Conservation (phyloP, 2,113 vertebrate genomes). For the Emydura subglobosa region DNA sequence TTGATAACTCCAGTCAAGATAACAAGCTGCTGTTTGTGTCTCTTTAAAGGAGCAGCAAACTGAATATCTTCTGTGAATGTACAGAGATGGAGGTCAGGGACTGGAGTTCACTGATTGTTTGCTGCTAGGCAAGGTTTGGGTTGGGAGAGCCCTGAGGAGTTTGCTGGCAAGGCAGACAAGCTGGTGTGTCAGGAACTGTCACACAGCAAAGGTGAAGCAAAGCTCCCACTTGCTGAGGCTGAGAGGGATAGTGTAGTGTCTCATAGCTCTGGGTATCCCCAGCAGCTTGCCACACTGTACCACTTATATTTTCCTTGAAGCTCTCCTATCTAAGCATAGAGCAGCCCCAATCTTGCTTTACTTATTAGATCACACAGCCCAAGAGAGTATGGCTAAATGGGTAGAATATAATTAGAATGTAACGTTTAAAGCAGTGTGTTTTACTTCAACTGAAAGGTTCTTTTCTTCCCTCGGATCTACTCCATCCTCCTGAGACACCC, state of each 20-base stretch:
- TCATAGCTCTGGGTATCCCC: background rate
- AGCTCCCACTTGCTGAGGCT: too few relatives aligned
- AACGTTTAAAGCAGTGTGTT: background rate
- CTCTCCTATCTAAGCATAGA: background rate
- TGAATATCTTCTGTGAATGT: too few relatives aligned
- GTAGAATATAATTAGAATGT: background rate
- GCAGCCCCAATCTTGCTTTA: background rate
- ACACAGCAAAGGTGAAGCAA: too few relatives aligned
- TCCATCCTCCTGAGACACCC: background rate
- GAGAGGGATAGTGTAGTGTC: background rate
- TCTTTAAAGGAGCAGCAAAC: too few relatives aligned
- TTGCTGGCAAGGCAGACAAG: background rate
- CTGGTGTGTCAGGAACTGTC: background rate
- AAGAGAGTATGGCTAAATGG: background rate
- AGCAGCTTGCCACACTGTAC: background rate
- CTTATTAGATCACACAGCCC: background rate
- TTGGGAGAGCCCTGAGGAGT: background rate
- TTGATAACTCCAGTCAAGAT: background rate
- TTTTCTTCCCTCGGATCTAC: background rate
- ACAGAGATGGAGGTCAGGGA: too few relatives aligned
- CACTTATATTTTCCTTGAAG: background rate
- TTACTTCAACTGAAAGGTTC: background rate
- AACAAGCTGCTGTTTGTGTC: too few relatives aligned
- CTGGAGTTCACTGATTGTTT: too few relatives aligned
- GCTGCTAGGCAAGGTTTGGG: too few relatives aligned